Percentiles rank a stretch among this genome's conserved stretches.
These are phyloP conservation scores for Arge pagana DNA, from an alignment of 2,888 invertebrate species.

Conservation along the genomic window DNA sequence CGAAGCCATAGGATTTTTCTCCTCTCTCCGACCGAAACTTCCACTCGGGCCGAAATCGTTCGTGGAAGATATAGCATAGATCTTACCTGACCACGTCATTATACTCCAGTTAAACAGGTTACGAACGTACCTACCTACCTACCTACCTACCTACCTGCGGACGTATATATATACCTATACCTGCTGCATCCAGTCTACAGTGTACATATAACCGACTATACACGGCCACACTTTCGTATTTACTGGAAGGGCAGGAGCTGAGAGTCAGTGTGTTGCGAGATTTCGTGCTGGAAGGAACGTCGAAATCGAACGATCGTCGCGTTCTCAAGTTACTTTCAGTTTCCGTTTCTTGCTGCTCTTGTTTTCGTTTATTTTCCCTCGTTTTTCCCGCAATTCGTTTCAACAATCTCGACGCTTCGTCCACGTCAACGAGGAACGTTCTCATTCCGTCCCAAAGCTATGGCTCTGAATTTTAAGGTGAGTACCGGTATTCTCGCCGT, in stretches of 20 bases:
- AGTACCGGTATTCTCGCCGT: too few relatives aligned
- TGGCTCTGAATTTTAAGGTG: constrained; percentile 44
- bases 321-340: constrained; percentile 9
- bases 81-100: too few relatives aligned
- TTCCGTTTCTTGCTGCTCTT: constrained; percentile 4
- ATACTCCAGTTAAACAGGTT: too few relatives aligned
- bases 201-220: too few relatives aligned
- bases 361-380: constrained; percentile 5
- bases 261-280: constrained; percentile 47
- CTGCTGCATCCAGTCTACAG: too few relatives aligned
- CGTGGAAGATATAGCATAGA: too few relatives aligned
- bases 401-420: constrained; percentile 2
- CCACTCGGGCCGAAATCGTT: too few relatives aligned
- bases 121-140: too few relatives aligned
- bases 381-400: neutral
- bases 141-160: too few relatives aligned
- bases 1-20: neutral
- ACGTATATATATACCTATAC: too few relatives aligned
- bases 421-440: too few relatives aligned
- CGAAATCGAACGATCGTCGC: constrained; percentile 10
- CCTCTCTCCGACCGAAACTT: neutral
- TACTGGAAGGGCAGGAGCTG: constrained; percentile 38
- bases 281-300: constrained; percentile 43
- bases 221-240: constrained; percentile 44
- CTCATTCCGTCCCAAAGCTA: too few relatives aligned